Evolutionary conservation across 2,113 vertebrate genomes (phyloP), one percentile per base, ranked within the genome.

Genomic region (Strix aluco): DNA sequence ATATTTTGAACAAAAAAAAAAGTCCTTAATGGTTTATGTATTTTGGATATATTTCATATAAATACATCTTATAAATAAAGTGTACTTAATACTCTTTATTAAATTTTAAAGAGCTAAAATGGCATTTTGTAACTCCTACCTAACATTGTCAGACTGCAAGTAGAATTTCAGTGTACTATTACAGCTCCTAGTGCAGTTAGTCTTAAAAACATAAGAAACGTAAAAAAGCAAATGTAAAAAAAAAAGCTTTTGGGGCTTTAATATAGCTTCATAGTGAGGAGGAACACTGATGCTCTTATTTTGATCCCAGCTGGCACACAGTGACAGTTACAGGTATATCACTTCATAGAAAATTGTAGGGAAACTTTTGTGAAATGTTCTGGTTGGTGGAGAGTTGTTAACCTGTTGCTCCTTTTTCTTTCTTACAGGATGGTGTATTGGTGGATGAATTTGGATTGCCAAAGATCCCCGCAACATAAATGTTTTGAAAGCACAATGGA

Each of bases 401-500:
- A 88, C 15, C 6, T 5, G 1, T 81, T 34, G 1, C 7, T 59
- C 20, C n/a, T 42, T 94, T 94, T 92, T 95, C 36, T 95, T 94
- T 96, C 91, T 94, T 96, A 90, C 95, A 99, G 99, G 99, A 99
- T 80, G 99, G 99, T 5, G 99, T 99, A 26, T 81, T 99, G 98
- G 99, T 99, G 97, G 99, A 99, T 96, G 99, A 99, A 96, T 99
- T 99, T 55, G 99, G 99, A 65, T 97, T 99, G 94, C 99, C 99
- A 86, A 99, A 99, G 98, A 99, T 99, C 71, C 99, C 99, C 58
- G 99, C 99, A 71, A 98, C 99, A 93, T 99, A 99, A 98, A 97
- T 13, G 66, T 88, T 90, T 73, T 55, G 87, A 20, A 92, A 88
- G 70, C 96, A 90, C 87, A 74, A 15, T 85, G 94, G 62, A 87